These are phyloP conservation scores for Smittia aterrima DNA, from an alignment of 2,888 invertebrate genomes.

Conservation along the genomic window DNA sequence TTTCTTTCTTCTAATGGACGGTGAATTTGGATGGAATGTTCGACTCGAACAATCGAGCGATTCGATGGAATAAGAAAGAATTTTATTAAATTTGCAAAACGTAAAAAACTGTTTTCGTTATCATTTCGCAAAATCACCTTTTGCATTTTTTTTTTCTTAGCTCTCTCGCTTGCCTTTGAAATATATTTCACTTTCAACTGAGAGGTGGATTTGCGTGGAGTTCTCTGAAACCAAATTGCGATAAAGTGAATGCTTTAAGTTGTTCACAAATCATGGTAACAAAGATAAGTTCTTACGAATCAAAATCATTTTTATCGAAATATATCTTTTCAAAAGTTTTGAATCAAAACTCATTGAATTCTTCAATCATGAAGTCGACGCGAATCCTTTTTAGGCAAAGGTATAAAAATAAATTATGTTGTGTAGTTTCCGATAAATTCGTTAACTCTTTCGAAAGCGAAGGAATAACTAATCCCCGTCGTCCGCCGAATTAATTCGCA, in stretches of 20 bases:
- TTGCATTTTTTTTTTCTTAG: neutral
- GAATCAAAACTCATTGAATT: too few relatives aligned
- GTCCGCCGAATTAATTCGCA: neutral
- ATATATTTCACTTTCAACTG: conserved; percentile 4
- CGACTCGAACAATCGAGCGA: too few relatives aligned
- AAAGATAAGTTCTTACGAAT: too few relatives aligned
- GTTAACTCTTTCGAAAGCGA: neutral
- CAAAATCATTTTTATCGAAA: too few relatives aligned
- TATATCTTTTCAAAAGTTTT: too few relatives aligned
- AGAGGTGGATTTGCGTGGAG: neutral
- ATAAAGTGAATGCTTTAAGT: too few relatives aligned
- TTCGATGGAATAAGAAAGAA: neutral
- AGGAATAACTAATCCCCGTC: neutral
- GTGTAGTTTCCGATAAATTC: neutral
- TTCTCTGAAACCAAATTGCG: too few relatives aligned
- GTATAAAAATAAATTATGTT: conserved; percentile 5
- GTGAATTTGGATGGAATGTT: too few relatives aligned
- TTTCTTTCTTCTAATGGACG: too few relatives aligned
- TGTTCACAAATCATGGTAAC: too few relatives aligned
- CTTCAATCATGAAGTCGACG: too few relatives aligned
- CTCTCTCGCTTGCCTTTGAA: neutral
- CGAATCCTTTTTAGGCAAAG: neutral
- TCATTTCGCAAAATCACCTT: neutral
- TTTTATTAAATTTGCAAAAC: neutral
- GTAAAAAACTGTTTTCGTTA: neutral